Conservation (phyloP, 2,888 invertebrate species). For the Axea sp. region DNA sequence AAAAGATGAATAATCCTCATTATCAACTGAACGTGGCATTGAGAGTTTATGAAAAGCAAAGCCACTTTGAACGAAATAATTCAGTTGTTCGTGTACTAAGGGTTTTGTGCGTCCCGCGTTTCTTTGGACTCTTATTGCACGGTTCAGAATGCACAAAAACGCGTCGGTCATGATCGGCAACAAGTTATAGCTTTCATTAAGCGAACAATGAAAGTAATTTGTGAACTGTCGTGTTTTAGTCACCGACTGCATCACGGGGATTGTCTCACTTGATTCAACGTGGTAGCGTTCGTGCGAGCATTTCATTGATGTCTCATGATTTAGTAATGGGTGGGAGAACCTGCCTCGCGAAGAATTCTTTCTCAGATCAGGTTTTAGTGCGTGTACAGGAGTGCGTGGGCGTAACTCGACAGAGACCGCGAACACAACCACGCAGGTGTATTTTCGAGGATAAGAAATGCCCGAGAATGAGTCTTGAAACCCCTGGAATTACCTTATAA, state of each 20-base stretch:
- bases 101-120: conserved; percentile 23
- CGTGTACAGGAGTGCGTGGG: conserved; percentile 47
- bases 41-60: conserved; percentile 21
- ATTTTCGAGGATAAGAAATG: conserved; percentile 52
- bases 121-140: conserved; percentile 15
- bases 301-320: conserved; percentile 60
- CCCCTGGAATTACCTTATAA: conserved; percentile 44
- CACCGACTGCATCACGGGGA: conserved; percentile 25
- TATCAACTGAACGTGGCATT: conserved; percentile 29
- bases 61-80: conserved; percentile 21
- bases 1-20: conserved; percentile 12
- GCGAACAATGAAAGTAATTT: conserved; percentile 74
- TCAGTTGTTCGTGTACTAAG: conserved; percentile 8
- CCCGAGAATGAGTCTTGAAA: conserved; percentile 15
- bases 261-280: conserved; percentile 24
- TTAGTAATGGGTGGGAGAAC: conserved; percentile 46
- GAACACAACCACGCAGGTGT: conserved; percentile 47
- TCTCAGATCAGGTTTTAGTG: conserved; percentile 50
- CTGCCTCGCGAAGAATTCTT: conserved; percentile 48
- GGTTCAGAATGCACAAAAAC: conserved; percentile 36
- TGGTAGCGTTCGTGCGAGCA: conserved; percentile 28
- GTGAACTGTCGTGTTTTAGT: conserved; percentile 65
- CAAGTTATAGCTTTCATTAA: conserved; percentile 70
- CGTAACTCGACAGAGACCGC: conserved; percentile 27
- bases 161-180: conserved; percentile 54